Conservation (phyloP, 2,113 vertebrate species). For the Indicator maculatus region DNA sequence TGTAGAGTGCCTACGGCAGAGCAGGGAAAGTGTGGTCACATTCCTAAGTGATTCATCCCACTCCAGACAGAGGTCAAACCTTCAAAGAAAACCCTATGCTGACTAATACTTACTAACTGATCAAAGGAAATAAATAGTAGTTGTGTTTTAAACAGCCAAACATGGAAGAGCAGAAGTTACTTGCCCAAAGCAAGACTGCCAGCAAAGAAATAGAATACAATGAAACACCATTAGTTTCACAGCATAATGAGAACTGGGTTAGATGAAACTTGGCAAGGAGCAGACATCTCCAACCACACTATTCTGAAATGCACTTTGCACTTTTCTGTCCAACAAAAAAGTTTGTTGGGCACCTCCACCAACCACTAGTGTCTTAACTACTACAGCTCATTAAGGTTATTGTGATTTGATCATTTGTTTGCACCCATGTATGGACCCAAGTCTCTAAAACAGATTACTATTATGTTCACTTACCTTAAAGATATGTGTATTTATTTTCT, state of each 20-base stretch:
- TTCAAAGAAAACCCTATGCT: neutral
- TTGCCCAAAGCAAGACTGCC: neutral
- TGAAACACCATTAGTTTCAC: neutral
- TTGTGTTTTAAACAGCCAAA: neutral
- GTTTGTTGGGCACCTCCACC: neutral
- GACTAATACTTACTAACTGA: neutral
- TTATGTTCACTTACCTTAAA: neutral
- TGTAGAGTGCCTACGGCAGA: neutral
- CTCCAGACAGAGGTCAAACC: neutral
- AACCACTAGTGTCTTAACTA: neutral
- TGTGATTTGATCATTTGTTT: rapidly evolving
- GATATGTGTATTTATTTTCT: neutral
- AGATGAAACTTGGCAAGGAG: neutral
- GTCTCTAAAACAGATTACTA: neutral
- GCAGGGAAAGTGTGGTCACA: neutral
- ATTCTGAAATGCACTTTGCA: neutral
- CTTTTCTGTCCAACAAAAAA: neutral
- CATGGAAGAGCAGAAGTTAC: neutral
- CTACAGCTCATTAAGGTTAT: neutral
- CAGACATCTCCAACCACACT: neutral
- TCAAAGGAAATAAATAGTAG: neutral
- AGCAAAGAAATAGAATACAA: neutral
- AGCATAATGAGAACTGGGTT: neutral
- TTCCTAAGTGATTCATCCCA: neutral
- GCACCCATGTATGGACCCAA: neutral